Base-by-base conservation (phyloP, 2,888 invertebrate species). In the Eristalis intricaria region DNA sequence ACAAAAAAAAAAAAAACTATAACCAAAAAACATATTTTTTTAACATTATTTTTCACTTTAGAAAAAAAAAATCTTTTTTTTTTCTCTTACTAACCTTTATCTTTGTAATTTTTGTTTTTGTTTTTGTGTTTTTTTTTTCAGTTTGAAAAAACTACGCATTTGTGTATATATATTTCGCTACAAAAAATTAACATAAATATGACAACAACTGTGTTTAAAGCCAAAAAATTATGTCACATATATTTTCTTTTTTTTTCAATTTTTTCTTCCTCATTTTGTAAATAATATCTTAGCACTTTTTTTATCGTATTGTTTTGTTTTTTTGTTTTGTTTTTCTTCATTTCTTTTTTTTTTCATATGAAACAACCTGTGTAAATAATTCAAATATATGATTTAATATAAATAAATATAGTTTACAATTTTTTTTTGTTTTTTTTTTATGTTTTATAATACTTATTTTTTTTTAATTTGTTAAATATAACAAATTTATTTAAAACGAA, bases 151-250 rank as follows among this genome's bases (percentile, higher is more conserved):
- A 77, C 63, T 77, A 77, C 63, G 35, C 63, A 38, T 60, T 77
- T 50, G 38, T 64, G 56, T 64, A 29, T 70, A 77, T 63, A 61
- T 50, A 43, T 63, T 77, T 50, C 63, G n/a, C 40, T 70, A 68
- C 32, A 61, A 60, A 56, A 65, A 56, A 11, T 56, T 56, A 40
- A 23, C 29, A 66, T 71, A 70, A 70, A 58, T 38, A 70, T 70
- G 68, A 78, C 64, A 70, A 71, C 64, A 71, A 73, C 22, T 79
- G 66, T 66, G 22, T 74, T 80, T 80, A 79, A 79, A 79, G 79
- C 80, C 73, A 68, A 68, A 77, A 65, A 50, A 50, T 50, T 50
- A 19, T 50, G 19, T 50, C 50, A 50, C 19, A 19, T 50, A 8
- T 50, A 19, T 50, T 50, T n/a, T 2, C 5, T 19, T 19, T 43